These are phyloP conservation scores for Poeciliopsis prolifica DNA, from an alignment of 2,113 vertebrate species.

Conservation along the genomic window DNA sequence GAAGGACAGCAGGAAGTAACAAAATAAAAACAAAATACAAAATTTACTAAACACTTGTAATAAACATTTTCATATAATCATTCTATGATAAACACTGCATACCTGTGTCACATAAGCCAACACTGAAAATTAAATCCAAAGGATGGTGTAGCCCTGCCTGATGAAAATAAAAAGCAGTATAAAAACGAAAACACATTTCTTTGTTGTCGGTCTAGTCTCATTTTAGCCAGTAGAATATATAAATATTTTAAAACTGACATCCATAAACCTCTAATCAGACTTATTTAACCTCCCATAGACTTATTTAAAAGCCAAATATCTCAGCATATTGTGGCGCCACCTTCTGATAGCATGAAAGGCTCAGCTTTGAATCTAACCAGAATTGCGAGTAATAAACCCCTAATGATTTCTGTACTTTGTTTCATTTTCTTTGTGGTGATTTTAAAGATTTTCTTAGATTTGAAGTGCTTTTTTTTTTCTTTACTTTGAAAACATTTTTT, in stretches of 20 bases:
- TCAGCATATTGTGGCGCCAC: constrained; percentile 41
- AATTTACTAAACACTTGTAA: too few species aligned
- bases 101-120: too few species aligned
- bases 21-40: too few species aligned
- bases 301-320: constrained; percentile 44
- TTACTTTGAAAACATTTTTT: background rate
- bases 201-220: background rate
- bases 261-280: constrained; percentile 15
- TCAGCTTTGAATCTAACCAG: too few species aligned
- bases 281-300: constrained; percentile 22
- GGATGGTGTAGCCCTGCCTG: too few species aligned
- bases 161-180: too few species aligned
- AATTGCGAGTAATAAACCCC: too few species aligned
- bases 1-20: too few species aligned
- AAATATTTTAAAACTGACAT: background rate
- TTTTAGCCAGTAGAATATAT: background rate
- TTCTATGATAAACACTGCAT: too few species aligned
- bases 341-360: constrained; percentile 5
- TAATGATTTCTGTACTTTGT: background rate
- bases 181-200: background rate
- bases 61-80: too few species aligned
- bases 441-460: background rate
- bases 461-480: too few species aligned
- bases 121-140: too few species aligned
- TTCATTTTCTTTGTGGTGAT: background rate